Conservation (phyloP, 2,113 vertebrate species). For the Vidua macroura region DNA sequence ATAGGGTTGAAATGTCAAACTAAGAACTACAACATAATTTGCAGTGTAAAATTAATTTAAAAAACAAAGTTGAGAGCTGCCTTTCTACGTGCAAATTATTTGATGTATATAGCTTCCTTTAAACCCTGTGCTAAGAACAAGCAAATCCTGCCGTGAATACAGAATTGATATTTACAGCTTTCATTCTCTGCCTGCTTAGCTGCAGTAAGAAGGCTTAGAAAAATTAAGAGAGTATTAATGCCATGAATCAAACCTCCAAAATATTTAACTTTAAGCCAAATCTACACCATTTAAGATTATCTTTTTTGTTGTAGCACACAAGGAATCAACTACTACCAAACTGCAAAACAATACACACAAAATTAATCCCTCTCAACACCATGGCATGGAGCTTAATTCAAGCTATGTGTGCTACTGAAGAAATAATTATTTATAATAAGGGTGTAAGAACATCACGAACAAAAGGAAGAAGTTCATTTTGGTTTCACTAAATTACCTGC, state of each 20-base stretch:
- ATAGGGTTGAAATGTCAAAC: background rate
- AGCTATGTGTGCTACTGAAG: background rate
- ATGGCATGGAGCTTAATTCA: background rate
- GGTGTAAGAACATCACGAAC: background rate
- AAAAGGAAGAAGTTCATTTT: background rate
- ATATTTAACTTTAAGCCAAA: background rate
- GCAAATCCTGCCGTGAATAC: background rate
- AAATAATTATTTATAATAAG: background rate
- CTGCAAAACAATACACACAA: background rate
- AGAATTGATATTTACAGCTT: background rate
- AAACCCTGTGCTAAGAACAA: background rate
- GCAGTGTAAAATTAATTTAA: background rate
- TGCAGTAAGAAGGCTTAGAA: background rate
- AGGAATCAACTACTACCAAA: background rate
- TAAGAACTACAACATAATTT: background rate
- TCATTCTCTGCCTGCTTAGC: background rate
- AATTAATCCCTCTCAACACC: background rate
- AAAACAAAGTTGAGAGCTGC: background rate
- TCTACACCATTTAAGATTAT: background rate
- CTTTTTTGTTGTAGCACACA: background rate
- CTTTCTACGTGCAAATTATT: background rate
- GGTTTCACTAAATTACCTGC: background rate
- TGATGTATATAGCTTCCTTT: background rate
- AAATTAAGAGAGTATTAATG: background rate
- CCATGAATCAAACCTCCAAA: background rate